phyloP scores from a whole-genome alignment of 1,140 invertebrate species.

The Ptiloglossa arizonensis region DNA sequence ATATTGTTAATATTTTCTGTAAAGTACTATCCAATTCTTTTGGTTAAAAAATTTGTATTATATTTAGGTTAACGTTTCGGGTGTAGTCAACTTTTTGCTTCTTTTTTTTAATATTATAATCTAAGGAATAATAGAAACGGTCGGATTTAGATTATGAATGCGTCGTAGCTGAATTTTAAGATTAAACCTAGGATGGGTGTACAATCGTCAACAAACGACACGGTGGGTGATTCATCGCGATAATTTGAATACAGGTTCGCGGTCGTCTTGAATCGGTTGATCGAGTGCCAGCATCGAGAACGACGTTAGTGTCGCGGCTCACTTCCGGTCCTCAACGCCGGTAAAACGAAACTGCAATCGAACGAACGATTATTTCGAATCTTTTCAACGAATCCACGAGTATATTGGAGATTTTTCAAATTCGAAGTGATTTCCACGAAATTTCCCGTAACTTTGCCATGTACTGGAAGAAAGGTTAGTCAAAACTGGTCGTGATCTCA shows the following conservation, averaged over 20 bases:
- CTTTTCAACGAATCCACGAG: slow-evolving; percentile 12
- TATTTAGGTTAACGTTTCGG: no score
- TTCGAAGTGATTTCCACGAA: not conserved
- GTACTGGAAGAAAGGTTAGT: slow-evolving; percentile 28
- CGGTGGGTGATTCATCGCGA: slow-evolving; percentile 34
- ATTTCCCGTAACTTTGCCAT: not conserved
- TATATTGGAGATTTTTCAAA: not conserved
- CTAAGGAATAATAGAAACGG: not conserved
- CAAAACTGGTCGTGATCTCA: not conserved
- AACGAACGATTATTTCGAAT: slow-evolving; percentile 35
- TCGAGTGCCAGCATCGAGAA: slow-evolving; percentile 46
- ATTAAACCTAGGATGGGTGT: not conserved
- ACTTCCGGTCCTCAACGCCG: slow-evolving; percentile 39
- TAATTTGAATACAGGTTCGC: slow-evolving; percentile 51
- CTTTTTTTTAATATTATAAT: no score
- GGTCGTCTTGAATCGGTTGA: slow-evolving; percentile 47
- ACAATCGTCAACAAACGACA: slow-evolving; percentile 8
- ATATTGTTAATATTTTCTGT: no score
- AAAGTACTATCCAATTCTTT: not conserved
- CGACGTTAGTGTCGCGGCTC: slow-evolving; percentile 18
- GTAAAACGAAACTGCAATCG: slow-evolving; percentile 31
- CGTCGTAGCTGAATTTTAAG: not conserved
- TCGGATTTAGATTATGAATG: not conserved
- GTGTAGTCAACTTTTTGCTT: no score
- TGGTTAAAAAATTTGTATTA: no score